Percentiles rank a stretch among this genome's conserved stretches.
These are phyloP conservation scores for Drosophila repletoides DNA, from an alignment of 1,140 invertebrate genomes.

Conservation along the genomic window DNA sequence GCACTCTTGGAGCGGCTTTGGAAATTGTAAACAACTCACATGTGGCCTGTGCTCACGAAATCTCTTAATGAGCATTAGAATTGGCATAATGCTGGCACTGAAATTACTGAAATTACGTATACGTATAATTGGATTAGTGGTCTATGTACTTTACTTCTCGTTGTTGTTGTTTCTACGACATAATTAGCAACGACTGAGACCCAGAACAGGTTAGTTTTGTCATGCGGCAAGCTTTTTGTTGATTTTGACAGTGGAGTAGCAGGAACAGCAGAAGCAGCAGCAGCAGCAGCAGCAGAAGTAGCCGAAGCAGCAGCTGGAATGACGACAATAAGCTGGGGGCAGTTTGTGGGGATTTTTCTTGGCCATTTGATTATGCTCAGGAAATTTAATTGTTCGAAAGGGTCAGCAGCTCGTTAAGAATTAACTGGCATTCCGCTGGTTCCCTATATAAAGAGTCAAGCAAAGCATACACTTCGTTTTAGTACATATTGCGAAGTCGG, in stretches of 20 bases:
- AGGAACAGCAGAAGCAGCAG: background rate
- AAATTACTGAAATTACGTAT: slow-evolving; percentile 68
- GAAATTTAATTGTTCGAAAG: slow-evolving; percentile 72
- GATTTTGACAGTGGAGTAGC: background rate
- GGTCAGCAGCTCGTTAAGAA: slow-evolving; percentile 70
- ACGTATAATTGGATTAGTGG: slow-evolving; percentile 61
- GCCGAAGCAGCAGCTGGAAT: too few relatives aligned
- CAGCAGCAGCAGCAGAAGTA: slow-evolving; percentile 10
- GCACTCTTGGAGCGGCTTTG: slow-evolving; percentile 17
- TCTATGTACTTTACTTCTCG: slow-evolving; percentile 26
- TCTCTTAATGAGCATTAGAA: slow-evolving; percentile 71
- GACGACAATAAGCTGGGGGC: slow-evolving; percentile 24
- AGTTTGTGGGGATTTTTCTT: slow-evolving; percentile 52
- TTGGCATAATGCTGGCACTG: slow-evolving; percentile 48
- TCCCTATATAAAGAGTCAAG: slow-evolving; percentile 56
- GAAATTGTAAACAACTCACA: slow-evolving; percentile 71
- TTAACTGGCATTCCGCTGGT: slow-evolving; percentile 10
- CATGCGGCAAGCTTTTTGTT: slow-evolving; percentile 29
- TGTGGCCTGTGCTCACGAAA: slow-evolving; percentile 56
- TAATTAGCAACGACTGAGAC: slow-evolving; percentile 33
- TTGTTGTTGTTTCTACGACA: slow-evolving; percentile 1
- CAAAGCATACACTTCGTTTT: slow-evolving; percentile 7
- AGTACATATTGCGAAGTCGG: slow-evolving; percentile 10
- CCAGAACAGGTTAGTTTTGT: slow-evolving; percentile 32
- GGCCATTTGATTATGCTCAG: slow-evolving; percentile 68